Percentiles rank a stretch among this genome's conserved stretches.
Evolutionary conservation across 2,113 vertebrate species (phyloP).

Genomic region (Antechinus flavipes): DNA sequence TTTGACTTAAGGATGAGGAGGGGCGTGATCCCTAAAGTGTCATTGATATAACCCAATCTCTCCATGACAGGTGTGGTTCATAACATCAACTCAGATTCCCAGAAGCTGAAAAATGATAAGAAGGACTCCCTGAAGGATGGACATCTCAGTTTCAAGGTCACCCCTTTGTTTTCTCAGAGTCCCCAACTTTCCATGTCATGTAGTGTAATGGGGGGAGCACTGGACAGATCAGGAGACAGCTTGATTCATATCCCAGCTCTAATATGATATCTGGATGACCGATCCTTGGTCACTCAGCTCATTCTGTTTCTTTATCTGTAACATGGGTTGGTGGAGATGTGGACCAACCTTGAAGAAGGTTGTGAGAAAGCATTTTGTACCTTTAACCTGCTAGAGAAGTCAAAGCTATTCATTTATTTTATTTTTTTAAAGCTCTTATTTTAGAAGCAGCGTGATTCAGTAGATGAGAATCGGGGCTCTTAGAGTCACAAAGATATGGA

Average conservation of each 20-base stretch:
- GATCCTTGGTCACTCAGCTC: background rate
- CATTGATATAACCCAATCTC: background rate
- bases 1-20: background rate
- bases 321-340: background rate
- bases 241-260: background rate
- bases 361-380: background rate
- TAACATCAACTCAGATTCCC: background rate
- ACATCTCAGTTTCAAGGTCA: constrained; percentile 55
- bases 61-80: background rate
- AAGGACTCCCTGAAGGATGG: constrained; percentile 54
- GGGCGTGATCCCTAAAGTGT: background rate
- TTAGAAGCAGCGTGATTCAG: background rate
- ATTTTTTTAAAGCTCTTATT: background rate
- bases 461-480: background rate
- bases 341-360: background rate
- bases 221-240: background rate
- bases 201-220: background rate
- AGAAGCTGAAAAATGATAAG: constrained; percentile 22
- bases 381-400: background rate
- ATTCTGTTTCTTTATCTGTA: background rate
- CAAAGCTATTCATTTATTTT: background rate
- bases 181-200: background rate
- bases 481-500: background rate
- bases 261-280: background rate
- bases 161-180: background rate